These are phyloP conservation scores for Mactromeris polynyma DNA, from an alignment of 2,888 invertebrate species.

Conservation along the genomic window DNA sequence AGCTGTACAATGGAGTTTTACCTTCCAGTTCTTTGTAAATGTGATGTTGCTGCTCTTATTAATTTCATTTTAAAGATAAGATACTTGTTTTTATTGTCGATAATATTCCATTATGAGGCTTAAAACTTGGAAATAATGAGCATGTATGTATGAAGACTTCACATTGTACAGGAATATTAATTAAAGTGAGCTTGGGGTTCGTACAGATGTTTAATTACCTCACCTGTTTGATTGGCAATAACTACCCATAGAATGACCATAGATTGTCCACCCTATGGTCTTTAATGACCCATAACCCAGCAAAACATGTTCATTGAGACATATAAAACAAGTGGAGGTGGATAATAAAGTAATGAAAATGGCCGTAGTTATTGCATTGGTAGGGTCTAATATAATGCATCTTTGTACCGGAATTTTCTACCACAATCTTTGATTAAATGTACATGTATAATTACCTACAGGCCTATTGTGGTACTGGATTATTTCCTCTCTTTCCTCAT, in stretches of 20 bases:
- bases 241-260: not conserved
- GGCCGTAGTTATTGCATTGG: not conserved
- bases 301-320: not conserved
- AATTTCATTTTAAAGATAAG: not conserved
- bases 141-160: not conserved
- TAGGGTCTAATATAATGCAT: not conserved
- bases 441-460: not conserved
- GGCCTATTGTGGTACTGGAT: not conserved
- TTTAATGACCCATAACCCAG: slow-evolving; percentile 14
- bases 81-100: not conserved
- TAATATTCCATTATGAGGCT: not conserved
- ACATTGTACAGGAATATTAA: not conserved
- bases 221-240: slow-evolving; percentile 14
- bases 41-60: not conserved
- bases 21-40: not conserved
- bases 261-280: not conserved
- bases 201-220: not conserved
- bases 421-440: not conserved
- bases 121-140: not conserved
- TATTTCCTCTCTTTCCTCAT: not conserved
- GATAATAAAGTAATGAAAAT: not conserved
- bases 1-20: not conserved
- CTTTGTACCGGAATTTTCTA: not conserved
- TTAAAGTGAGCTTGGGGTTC: not conserved
- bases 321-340: not conserved